Evolutionary conservation across 1,140 invertebrate genomes (phyloP).

Genomic region (Pogonomyrmex californicus): DNA sequence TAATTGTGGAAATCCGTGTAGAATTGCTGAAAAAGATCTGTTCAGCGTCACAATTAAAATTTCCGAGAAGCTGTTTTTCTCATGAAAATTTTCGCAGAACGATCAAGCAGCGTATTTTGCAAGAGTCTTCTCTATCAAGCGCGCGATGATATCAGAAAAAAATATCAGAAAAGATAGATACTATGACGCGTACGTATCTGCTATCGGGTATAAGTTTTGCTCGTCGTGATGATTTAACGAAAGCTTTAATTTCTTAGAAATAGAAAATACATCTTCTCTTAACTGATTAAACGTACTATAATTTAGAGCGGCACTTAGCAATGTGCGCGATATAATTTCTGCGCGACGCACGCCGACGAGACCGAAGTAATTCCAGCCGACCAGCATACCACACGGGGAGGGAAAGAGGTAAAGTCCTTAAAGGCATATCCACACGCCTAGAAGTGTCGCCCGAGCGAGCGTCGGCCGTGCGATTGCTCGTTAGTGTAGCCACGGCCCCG

Average conservation of each 20-base stretch:
- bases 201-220: not conserved
- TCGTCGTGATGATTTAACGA: constrained; percentile 30
- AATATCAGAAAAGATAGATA: not conserved
- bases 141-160: not conserved
- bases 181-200: not conserved
- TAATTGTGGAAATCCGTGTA: not conserved
- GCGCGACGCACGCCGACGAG: constrained; percentile 44
- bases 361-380: constrained; percentile 54
- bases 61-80: not conserved
- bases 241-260: constrained; percentile 49
- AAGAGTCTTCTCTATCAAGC: not conserved
- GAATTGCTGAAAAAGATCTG: not conserved
- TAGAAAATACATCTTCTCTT: constrained; percentile 53
- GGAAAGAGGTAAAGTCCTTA: constrained; percentile 73
- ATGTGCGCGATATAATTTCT: constrained; percentile 59
- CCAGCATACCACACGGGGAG: not conserved
- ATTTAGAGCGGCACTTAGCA: constrained; percentile 47
- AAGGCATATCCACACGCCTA: constrained; percentile 80
- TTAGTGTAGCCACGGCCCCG: constrained; percentile 87
- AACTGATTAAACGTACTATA: constrained; percentile 58
- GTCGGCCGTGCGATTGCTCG: constrained; percentile 85
- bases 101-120: not conserved
- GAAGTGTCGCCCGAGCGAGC: constrained; percentile 82
- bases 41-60: not conserved
- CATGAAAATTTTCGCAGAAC: not conserved